These are phyloP conservation scores for Betta splendens DNA, from an alignment of 2,797 vertebrate species.

Conservation along the genomic window DNA sequence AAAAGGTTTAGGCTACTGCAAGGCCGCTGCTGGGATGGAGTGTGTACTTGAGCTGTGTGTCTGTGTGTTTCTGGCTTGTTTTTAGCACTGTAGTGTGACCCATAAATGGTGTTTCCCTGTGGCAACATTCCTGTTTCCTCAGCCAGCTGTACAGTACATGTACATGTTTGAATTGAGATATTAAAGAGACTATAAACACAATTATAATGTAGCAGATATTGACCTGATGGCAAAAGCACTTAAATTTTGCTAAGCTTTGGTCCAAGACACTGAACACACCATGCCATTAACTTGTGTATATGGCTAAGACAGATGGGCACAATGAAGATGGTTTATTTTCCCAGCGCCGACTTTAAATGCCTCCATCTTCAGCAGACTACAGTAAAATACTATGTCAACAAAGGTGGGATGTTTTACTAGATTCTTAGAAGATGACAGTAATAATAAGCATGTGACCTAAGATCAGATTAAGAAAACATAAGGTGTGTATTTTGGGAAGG, in stretches of 20 bases:
- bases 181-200: not conserved
- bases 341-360: not conserved
- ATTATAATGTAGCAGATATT: not conserved
- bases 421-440: slow-evolving; percentile 2
- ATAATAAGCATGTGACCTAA: slow-evolving; percentile 5
- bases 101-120: slow-evolving; percentile 36
- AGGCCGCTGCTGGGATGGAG: slow-evolving; percentile 29
- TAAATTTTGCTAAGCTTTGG: too few relatives aligned
- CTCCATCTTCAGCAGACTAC: not conserved
- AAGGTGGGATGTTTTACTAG: not conserved
- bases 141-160: slow-evolving; percentile 19
- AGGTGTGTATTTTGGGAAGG: slow-evolving; percentile 28
- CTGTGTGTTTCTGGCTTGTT: slow-evolving; percentile 26
- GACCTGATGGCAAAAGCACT: too few relatives aligned
- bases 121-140: slow-evolving; percentile 39
- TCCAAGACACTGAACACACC: too few relatives aligned
- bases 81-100: slow-evolving; percentile 29
- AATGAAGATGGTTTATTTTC: not conserved
- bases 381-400: too few relatives aligned
- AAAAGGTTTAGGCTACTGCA: slow-evolving; percentile 22
- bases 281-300: too few relatives aligned
- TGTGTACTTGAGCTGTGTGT: slow-evolving; percentile 11
- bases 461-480: slow-evolving; percentile 18
- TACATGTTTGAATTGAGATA: not conserved
- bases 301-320: not conserved